Evolutionary conservation across 2,113 vertebrate species (phyloP), one percentile per base, ranked within the genome.

Genomic region (Dipodomys spectabilis): DNA sequence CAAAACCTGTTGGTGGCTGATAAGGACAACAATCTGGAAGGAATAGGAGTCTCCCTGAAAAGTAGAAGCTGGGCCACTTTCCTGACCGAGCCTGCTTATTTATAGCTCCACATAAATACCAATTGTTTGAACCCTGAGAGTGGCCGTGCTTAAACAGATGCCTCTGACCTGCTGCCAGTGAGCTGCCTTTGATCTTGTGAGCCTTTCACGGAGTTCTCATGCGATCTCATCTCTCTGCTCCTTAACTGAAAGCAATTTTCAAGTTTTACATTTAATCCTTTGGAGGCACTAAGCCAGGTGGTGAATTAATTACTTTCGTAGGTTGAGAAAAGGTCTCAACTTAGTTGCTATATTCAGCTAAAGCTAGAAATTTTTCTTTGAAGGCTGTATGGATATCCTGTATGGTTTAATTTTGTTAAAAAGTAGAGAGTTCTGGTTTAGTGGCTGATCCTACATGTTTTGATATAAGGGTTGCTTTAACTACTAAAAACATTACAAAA

Each of bases 241-340:
- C 94, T 95, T 90, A 65, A 83, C 93, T 88, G 68, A 94, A 95
- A 95, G 96, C 94, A 94, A 96, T 95, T 96, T 97, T 94, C 92
- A 65, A 90, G 93, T 97, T 96, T 97, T 96, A 95, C 95, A 90
- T 96, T 95, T 96, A 97, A 97, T 96, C 87, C 96, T 95, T 90
- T 77, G 18, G 95, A 94, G 90, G 93, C 94, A 20, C 39, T 81
- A 87, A 95, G 96, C 97, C 97, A 97, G 95, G 90, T 96, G 96
- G 90, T 90, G 90, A 95, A 92, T 96, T 97, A 96, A 96, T 95
- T 95, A 90, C 93, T 92, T 95, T 86, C 60, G 79, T 77, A 95
- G 85, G 67, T 86, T 93, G 84, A 96, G 93, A 94, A 93, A 96
- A 95, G 73, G 92, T 93, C 79, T 82, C 85, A 93, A 83, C 93